Conservation (phyloP, 2,113 vertebrate species). For the Lates calcarifer region DNA sequence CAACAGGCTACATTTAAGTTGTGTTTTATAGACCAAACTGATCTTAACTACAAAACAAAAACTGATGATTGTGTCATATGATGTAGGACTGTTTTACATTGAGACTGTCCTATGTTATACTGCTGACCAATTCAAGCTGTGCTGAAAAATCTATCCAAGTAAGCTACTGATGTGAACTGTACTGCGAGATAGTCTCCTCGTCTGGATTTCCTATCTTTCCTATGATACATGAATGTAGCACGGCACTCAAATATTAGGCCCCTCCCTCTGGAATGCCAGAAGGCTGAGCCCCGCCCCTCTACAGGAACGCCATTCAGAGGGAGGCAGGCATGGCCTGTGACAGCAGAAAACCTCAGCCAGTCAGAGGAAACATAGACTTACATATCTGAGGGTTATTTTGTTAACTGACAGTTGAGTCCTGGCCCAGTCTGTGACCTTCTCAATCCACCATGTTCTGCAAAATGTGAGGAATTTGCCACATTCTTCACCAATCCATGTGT, state of each 20-base stretch:
- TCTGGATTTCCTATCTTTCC: slow-evolving; percentile 26
- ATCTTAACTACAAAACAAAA: background rate
- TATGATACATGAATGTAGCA: slow-evolving; percentile 54
- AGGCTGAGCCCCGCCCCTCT: slow-evolving; percentile 30
- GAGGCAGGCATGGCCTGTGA: background rate
- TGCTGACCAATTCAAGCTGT: background rate
- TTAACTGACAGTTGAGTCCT: no score
- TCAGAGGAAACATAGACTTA: background rate
- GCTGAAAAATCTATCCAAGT: background rate
- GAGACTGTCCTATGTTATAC: background rate
- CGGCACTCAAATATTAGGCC: background rate
- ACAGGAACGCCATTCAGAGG: slow-evolving; percentile 28
- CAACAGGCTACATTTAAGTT: background rate
- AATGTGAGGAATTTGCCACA: no score
- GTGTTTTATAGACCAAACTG: background rate
- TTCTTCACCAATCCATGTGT: no score
- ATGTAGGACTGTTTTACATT: no score
- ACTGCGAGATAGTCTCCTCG: background rate
- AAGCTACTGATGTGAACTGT: background rate
- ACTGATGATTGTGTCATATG: background rate
- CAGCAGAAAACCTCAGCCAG: background rate
- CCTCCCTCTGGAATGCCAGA: slow-evolving; percentile 60
- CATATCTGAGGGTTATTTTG: background rate
- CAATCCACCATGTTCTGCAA: background rate
- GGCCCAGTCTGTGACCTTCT: no score